Percentiles rank a stretch among this genome's conserved stretches.
Evolutionary conservation across 1,140 invertebrate species (phyloP).

Genomic region (Drosophila neocordata): DNA sequence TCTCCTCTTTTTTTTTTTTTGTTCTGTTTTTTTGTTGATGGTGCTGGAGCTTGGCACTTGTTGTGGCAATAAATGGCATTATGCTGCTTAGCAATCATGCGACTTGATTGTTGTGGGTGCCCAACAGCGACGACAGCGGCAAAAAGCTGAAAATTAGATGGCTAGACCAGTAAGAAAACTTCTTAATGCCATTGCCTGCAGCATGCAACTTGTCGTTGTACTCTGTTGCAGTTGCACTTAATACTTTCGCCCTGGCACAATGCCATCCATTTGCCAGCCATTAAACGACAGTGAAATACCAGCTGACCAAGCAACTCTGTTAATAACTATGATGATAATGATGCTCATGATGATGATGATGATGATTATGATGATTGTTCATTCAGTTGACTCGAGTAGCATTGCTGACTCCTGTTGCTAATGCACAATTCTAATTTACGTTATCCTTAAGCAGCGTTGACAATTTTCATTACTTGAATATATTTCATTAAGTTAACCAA

Average conservation of each 20-base stretch:
- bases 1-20: too few relatives aligned
- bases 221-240: conserved; percentile 16
- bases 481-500: too few relatives aligned
- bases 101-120: conserved; percentile 55
- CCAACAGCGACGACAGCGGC: conserved; percentile 27
- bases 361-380: background rate
- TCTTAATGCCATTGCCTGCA: conserved; percentile 29
- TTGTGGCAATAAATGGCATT: conserved; percentile 78
- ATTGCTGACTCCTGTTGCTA: too few relatives aligned
- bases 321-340: background rate
- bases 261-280: conserved; percentile 7
- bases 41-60: conserved; percentile 30
- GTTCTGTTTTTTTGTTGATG: background rate
- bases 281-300: background rate
- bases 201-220: conserved; percentile 9
- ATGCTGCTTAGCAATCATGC: conserved; percentile 77
- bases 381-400: background rate
- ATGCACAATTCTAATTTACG: too few relatives aligned
- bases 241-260: conserved; percentile 27
- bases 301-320: background rate
- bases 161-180: conserved; percentile 17
- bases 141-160: conserved; percentile 61
- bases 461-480: background rate
- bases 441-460: background rate
- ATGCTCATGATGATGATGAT: too few relatives aligned